Evolutionary conservation across 2,888 invertebrate species (phyloP).

Genomic region (Diploptera punctata): DNA sequence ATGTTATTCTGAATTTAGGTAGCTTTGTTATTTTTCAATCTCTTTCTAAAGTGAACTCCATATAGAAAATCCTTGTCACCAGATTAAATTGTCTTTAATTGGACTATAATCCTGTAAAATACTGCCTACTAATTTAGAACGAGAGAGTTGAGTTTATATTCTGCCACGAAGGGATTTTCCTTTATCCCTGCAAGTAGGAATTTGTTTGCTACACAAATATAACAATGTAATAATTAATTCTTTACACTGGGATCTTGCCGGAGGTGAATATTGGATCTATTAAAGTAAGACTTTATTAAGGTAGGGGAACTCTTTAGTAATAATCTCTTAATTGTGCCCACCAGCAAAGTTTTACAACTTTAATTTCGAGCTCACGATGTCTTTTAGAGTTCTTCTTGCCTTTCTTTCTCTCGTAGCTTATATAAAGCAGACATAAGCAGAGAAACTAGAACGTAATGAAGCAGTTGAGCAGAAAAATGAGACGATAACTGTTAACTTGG

Average conservation of each 20-base stretch:
- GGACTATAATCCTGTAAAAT: conserved; percentile 18
- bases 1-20: background rate
- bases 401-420: conserved; percentile 7
- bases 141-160: conserved; percentile 24
- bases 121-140: conserved; percentile 26
- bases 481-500: conserved; percentile 7
- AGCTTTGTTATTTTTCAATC: background rate
- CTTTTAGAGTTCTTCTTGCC: background rate
- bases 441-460: background rate
- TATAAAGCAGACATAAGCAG: conserved; percentile 3
- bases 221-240: conserved; percentile 33
- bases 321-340: conserved; percentile 42
- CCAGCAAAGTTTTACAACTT: conserved; percentile 38
- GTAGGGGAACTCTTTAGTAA: conserved; percentile 30
- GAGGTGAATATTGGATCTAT: conserved; percentile 36
- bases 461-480: background rate
- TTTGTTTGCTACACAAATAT: conserved; percentile 7
- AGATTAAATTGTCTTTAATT: conserved; percentile 24
- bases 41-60: conserved; percentile 4
- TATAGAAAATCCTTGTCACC: background rate
- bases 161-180: conserved; percentile 1
- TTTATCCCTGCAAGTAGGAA: background rate
- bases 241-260: conserved; percentile 14
- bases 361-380: conserved; percentile 32
- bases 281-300: conserved; percentile 38